Base-by-base conservation (phyloP, 2,113 vertebrate genomes). In the Campylomormyrus numenius region DNA sequence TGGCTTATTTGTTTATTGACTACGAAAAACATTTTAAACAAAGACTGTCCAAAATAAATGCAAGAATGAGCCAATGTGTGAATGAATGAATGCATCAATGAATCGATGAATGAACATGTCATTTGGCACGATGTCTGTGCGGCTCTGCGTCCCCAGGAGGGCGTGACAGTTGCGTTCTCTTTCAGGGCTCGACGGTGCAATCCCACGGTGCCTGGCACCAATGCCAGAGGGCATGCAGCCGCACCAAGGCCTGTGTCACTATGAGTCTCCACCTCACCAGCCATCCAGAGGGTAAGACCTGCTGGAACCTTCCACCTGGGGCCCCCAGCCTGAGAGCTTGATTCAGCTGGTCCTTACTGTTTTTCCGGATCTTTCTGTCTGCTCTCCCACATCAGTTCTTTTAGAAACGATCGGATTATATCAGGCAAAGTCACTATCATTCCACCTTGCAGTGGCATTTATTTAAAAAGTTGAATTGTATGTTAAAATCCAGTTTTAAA, bases 161-260 rank as follows among this genome's bases (percentile, higher is more conserved):
- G 15, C 35, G 74, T 80, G 74, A 80, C 74, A 80, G 74, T 80
- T 80, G 48, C 15, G 3, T 87, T 58, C 3, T 80, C 85, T 91
- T 93, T 90, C 92, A 95, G 94, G 94, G 92, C 93, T 92, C 92
- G 89, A 93, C 93, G 94, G 94, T 94, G 94, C 93, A 92, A 92
- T 70, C 85, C 84, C 88, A 91, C 91, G 90, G 80, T 92, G 91
- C 89, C 53, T 92, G 94, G 95, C 94, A 93, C 95, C 95, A 89
- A 96, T 96, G 96, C 95, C 94, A 94, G 96, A 95, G 94, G 95
- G 96, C 94, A 96, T 96, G 96, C 96, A 96, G 95, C 95, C 96
- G 92, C 96, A 95, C 91, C 96, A 96, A 93, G 95, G 95, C 94
- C 95, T 96, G 94, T 96, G 95, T 93, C 95, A 96, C 93, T 96